These are phyloP conservation scores for Lepidurus arcticus DNA, from an alignment of 1,140 invertebrate genomes.

Conservation along the genomic window DNA sequence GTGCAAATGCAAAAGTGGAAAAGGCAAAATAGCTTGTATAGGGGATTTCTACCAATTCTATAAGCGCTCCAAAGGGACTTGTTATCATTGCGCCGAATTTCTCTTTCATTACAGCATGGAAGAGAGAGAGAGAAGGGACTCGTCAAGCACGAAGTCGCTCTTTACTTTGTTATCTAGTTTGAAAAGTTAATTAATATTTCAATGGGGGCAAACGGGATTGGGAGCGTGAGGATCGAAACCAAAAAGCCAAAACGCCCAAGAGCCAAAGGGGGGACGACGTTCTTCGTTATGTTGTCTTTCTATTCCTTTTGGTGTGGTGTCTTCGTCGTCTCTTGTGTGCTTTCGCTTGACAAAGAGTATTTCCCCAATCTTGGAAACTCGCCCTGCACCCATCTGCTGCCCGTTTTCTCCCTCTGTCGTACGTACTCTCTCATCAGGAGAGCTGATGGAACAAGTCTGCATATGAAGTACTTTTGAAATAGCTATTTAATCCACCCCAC, in stretches of 20 bases:
- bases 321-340: not conserved
- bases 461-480: constrained; percentile 6
- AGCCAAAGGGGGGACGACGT: not conserved
- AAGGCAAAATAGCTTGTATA: no score
- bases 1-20: no score
- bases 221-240: not conserved
- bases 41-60: no score
- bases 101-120: not conserved
- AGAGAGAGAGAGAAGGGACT: not conserved
- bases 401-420: not conserved
- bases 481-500: not conserved
- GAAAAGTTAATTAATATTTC: constrained; percentile 11
- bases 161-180: constrained; percentile 15
- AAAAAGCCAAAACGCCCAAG: not conserved
- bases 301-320: not conserved
- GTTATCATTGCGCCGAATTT: not conserved
- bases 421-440: not conserved
- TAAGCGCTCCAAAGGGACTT: not conserved
- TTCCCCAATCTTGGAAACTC: not conserved
- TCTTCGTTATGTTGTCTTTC: not conserved
- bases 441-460: not conserved
- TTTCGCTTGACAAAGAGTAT: not conserved
- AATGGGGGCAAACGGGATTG: not conserved
- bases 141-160: not conserved
- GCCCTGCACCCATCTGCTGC: not conserved